Base-by-base conservation (phyloP, 2,113 vertebrate species). In the Zapornia atra region DNA sequence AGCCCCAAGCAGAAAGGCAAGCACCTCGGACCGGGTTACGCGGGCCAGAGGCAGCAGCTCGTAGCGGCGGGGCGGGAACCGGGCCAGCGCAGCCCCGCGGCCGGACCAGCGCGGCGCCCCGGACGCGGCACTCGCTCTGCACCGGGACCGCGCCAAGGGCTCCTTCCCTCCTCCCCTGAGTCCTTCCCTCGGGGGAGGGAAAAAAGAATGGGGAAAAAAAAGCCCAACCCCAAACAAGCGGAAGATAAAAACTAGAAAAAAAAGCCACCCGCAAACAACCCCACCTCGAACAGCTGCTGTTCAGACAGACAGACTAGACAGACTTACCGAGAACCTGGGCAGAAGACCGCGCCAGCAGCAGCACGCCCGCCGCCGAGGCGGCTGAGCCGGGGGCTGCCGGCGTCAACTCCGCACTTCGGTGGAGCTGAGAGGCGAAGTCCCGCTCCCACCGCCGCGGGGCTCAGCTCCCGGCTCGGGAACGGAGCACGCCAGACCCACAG, bases 1-100 rank as follows among this genome's bases (percentile, higher is more conserved):
- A 44, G 4, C 1, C 31, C 15, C 36, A 9, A 4, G 1, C 36
- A 4, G 21, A 20, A 2, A 8, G 0, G 8, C 31, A 2, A 11
- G 15, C 26, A 21, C 4, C 7, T 25, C 21, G 54, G 1, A 1
- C 0, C 21, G 11, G 46, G 57, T 53, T 29, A 33, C 8, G 4
- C 12, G 13, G 2, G 25, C 42, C 68, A 12, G 2, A 6, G 59
- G 59, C 25, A 1, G 1, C 8, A 1, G 2, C 10, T 36, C 1
- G 5, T 33, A 0, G 14, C 5, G 53, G 1, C 26, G 20, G 50
- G 1, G 29, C 22, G 53, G 13, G 4, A 33, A 5, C 19, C 1
- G 11, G 11, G 20, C 5, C 11, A 25, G 34, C 1, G 9, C 28
- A 60, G 80, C 29, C 19, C 48, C 25, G 28, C 16, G 9, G 40